Base-by-base conservation (phyloP, 2,113 vertebrate genomes). In the Serilophus lunatus region DNA sequence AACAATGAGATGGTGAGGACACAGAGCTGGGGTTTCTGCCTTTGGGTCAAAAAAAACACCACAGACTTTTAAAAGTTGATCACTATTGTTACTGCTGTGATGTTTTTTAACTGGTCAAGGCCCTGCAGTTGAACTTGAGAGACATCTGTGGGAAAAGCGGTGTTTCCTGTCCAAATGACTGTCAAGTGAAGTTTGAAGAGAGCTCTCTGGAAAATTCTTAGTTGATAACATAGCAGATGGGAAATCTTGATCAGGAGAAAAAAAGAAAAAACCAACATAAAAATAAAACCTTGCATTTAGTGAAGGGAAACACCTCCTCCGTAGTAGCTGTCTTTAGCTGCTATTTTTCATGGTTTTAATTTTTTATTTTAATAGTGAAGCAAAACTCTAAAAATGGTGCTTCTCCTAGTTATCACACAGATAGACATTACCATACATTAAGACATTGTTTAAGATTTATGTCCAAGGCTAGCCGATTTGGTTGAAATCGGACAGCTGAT, bases 251-350 rank as follows among this genome's bases (percentile, higher is more conserved):
- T 92, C 54, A 69, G 75, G 68, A 71, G 60, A 75, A 60, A 61
- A 24, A 4, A 18, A 45, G 63, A 92, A n/a, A n/a, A n/a, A n/a
- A n/a, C n/a, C n/a, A n/a, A 71, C 45, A 90, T 83, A 82, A 93
- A 94, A 95, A 87, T 90, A 91, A 92, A 94, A 23, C 10, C 10
- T 91, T 82, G 53, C 59, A 31, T 86, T 92, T 95, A 83, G 50
- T 3, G 4, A 88, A 74, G 63, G 86, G 72, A 86, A 92, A 95
- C 91, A 93, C 91, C 83, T 96, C 96, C 96, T 88, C 80, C 76
- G 0, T 93, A 80, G 35, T 76, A 86, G 69, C 84, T 96, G 77
- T 68, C 74, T 91, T 92, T 47, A 92, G 77, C 82, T 50, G 31
- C 47, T 63, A 38, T 47, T 54, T 91, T 86, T 70, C 64, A 38